These are phyloP conservation scores for Saccostrea echinata DNA, from an alignment of 1,140 invertebrate genomes.

Conservation along the genomic window DNA sequence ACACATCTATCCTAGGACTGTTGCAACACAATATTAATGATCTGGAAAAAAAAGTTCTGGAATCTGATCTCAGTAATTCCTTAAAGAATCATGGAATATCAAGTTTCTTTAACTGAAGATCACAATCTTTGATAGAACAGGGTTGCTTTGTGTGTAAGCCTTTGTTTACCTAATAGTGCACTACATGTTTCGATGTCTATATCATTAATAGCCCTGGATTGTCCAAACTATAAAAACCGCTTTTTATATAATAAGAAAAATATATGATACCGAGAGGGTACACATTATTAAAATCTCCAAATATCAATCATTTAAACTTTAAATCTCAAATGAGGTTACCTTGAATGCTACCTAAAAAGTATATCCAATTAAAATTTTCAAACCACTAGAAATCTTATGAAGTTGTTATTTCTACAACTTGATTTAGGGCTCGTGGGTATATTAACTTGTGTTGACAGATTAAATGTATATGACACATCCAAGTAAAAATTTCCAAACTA, in stretches of 20 bases:
- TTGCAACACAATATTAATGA: background rate
- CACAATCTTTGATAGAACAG: background rate
- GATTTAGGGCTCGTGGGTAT: too few species aligned
- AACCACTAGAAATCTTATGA: background rate
- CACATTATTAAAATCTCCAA: constrained; percentile 8
- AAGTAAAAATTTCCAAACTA: too few species aligned
- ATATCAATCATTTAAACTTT: constrained; percentile 4
- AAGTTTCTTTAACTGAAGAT: background rate
- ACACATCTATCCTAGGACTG: background rate
- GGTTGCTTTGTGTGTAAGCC: constrained; percentile 4
- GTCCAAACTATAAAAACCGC: background rate
- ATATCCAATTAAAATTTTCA: background rate
- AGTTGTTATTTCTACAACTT: too few species aligned
- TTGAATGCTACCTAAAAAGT: background rate
- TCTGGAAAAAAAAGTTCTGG: background rate
- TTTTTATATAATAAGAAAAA: background rate
- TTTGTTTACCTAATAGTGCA: constrained; percentile 10
- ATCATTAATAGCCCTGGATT: background rate
- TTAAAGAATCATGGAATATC: constrained; percentile 8
- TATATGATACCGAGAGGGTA: background rate
- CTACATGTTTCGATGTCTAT: background rate
- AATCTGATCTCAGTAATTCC: background rate
- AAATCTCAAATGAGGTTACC: constrained; percentile 7
- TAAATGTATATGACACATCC: too few species aligned
- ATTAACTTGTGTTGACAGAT: too few species aligned